These are phyloP conservation scores for Coleophora deauratella DNA, from an alignment of 2,888 invertebrate genomes.

Conservation along the genomic window DNA sequence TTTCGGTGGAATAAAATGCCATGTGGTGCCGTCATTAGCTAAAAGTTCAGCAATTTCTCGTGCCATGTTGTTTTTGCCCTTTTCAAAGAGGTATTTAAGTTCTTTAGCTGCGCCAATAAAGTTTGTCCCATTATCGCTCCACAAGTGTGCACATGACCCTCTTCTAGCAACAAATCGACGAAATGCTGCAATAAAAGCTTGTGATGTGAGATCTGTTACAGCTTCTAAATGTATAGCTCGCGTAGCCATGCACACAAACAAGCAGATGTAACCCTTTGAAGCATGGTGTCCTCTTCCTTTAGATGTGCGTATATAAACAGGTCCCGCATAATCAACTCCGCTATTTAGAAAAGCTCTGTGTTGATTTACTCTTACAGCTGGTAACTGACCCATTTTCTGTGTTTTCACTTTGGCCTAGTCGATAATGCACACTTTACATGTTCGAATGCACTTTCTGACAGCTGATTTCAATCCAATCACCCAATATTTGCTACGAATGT, in stretches of 20 bases:
- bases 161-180: not conserved
- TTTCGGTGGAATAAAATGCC: too few species aligned
- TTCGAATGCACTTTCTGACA: not conserved
- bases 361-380: slow-evolving; percentile 6
- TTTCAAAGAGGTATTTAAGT: too few species aligned
- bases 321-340: slow-evolving; percentile 13
- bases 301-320: slow-evolving; percentile 5
- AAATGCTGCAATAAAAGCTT: not conserved
- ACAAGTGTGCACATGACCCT: not conserved
- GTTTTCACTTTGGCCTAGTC: not conserved
- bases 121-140: not conserved
- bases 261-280: slow-evolving; percentile 5
- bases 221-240: not conserved
- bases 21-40: too few species aligned
- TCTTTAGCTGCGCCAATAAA: too few species aligned
- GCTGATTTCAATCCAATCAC: slow-evolving; percentile 3
- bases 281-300: slow-evolving; percentile 8
- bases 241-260: slow-evolving; percentile 4
- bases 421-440: not conserved
- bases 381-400: slow-evolving; percentile 14
- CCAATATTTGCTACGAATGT: slow-evolving; percentile 11
- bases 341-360: slow-evolving; percentile 7
- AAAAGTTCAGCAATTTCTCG: too few species aligned
- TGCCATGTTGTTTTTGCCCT: too few species aligned
- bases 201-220: not conserved